Evolutionary conservation across 2,113 vertebrate genomes (phyloP), one percentile per base, ranked within the genome.

Genomic region (Paramormyrops kingsleyae): DNA sequence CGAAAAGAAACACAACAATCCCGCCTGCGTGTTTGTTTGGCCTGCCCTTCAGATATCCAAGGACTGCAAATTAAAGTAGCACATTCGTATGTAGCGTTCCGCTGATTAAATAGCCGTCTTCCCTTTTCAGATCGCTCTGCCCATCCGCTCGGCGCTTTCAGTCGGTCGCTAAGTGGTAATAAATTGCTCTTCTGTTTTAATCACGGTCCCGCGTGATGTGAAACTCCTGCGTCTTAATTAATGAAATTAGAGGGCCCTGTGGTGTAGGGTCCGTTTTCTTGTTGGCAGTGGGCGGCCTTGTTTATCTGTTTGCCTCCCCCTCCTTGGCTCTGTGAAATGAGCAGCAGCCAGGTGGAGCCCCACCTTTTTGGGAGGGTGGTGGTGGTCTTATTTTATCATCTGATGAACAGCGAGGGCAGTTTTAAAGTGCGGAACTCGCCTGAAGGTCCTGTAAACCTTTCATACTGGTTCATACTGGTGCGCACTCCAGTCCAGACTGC

Each of bases 271-370:
- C 27, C n/a, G 93, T 94, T 93, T 93, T 92, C 92, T 87, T 52
- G 91, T 92, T 93, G 91, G 89, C 92, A 93, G 93, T 92, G 92
- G 93, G 93, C 92, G 92, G 88, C 83, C 77, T 49, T 88, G 92
- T 93, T 91, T 93, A 93, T 93, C 93, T 91, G 92, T 91, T 92
- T 85, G 70, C 44, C 92, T 91, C 88, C 91, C 88, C 92, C 92
- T 92, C 91, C 91, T 92, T 59, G 56, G 13, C 77, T 91, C 92
- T 92, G 91, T 91, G 91, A 84, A 84, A 24, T 80, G 91, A 53
- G 56, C 93, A 90, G 62, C 6, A 89, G 66, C 46, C n/a, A 88
- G 88, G 21, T 88, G 62, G 35, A 80, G 27, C 47, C 27, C 47
- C 44, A 74, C 46, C 24, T 87, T 88, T 49, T 88, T 77, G 15